Conservation (phyloP, 1,140 invertebrate species). For the Drosophila setifemur region DNA sequence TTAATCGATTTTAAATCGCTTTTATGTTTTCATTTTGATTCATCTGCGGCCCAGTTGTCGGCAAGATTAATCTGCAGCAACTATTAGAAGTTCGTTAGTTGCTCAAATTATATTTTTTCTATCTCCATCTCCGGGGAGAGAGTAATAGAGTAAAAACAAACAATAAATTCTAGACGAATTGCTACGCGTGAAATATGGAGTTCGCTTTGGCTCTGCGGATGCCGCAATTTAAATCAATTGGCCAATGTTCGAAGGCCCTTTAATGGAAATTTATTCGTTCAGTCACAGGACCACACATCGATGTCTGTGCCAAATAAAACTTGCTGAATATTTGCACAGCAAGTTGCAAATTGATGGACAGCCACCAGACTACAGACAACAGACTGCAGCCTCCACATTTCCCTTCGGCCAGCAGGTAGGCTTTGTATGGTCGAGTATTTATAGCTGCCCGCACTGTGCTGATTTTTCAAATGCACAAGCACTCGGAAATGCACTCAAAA, state of each 20-base stretch:
- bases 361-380: conserved; percentile 45
- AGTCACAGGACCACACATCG: conserved; percentile 45
- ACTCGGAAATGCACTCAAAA: not conserved
- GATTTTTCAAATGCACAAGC: conserved; percentile 67
- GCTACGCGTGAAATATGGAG: conserved; percentile 73
- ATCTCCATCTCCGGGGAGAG: no score
- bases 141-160: conserved; percentile 32
- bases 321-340: conserved; percentile 68
- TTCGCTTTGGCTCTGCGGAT: conserved; percentile 56
- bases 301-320: conserved; percentile 60
- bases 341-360: conserved; percentile 77
- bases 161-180: conserved; percentile 13
- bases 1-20: conserved; percentile 82
- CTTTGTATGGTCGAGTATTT: conserved; percentile 59
- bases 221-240: conserved; percentile 78
- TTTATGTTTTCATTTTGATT: conserved; percentile 79
- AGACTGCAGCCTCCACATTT: not conserved
- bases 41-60: conserved; percentile 27
- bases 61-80: conserved; percentile 60
- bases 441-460: conserved; percentile 60
- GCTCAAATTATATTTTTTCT: not conserved
- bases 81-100: conserved; percentile 72
- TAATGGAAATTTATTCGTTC: conserved; percentile 79
- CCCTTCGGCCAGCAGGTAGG: conserved; percentile 23
- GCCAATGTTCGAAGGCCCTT: conserved; percentile 67